These are phyloP conservation scores for Bhutanitis thaidina DNA, from an alignment of 2,888 invertebrate genomes.

Conservation along the genomic window DNA sequence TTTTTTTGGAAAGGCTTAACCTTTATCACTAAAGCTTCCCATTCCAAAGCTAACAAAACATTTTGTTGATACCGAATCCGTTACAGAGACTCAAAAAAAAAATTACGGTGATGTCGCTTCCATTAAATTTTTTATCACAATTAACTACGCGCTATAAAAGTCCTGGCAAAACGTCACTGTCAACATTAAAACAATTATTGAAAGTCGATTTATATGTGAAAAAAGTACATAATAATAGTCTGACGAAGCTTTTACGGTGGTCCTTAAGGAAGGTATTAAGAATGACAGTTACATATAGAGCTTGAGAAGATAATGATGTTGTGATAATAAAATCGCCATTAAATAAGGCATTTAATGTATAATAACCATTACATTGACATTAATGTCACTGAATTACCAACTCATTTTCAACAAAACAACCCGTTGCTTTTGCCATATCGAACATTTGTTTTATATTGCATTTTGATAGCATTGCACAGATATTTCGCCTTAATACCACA, in stretches of 20 bases:
- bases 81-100: too few species aligned
- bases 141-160: conserved; percentile 20
- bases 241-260: conserved; percentile 43
- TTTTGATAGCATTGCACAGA: conserved; percentile 8
- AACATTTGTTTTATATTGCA: conserved; percentile 16
- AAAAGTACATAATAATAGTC: conserved; percentile 45
- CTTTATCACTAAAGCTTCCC: too few species aligned
- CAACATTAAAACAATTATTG: conserved; percentile 39
- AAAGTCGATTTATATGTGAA: conserved; percentile 39
- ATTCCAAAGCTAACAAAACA: too few species aligned
- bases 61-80: too few species aligned
- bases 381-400: conserved; percentile 17
- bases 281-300: conserved; percentile 29
- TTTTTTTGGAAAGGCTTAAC: too few species aligned
- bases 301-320: conserved; percentile 33
- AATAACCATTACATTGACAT: conserved; percentile 19
- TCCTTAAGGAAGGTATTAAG: conserved; percentile 43
- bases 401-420: conserved; percentile 8
- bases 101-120: background rate
- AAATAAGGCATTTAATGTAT: conserved; percentile 32
- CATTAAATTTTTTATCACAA: background rate
- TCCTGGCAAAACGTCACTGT: conserved; percentile 39
- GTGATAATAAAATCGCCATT: conserved; percentile 37
- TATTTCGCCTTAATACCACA: background rate
- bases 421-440: conserved; percentile 6